A percentile compares a stretch with the other conserved stretches of the same genome.
These are phyloP conservation scores for Anniella stebbinsi DNA, from an alignment of 2,797 vertebrate genomes.

Conservation along the genomic window DNA sequence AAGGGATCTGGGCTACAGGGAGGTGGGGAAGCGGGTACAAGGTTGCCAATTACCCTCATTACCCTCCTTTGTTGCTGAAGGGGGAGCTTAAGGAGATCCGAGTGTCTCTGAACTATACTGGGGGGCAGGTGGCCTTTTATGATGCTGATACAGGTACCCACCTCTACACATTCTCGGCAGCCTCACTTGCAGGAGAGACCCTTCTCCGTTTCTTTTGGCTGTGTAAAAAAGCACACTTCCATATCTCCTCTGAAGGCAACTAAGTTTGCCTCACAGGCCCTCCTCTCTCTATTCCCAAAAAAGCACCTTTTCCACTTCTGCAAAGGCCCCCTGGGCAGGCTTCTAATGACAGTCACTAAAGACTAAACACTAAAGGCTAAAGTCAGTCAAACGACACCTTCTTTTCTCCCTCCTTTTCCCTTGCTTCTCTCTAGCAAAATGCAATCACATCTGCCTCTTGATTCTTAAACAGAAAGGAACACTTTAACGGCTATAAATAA, in stretches of 20 bases:
- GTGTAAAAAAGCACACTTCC: not conserved
- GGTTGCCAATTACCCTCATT: not conserved
- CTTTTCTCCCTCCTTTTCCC: no score
- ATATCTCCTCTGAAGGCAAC: not conserved
- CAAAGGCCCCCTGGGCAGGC: no score
- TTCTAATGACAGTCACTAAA: no score
- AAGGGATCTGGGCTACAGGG: not conserved
- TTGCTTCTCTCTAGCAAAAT: no score
- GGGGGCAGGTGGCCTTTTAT: not conserved
- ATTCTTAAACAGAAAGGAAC: no score
- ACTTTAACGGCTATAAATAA: no score
- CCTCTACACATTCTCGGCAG: not conserved
- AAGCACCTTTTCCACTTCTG: no score
- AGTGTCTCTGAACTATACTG: not conserved
- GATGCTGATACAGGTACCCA: not conserved
- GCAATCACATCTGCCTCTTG: no score
- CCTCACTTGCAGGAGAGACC: not conserved
- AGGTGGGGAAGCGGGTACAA: not conserved
- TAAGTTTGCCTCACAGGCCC: not conserved
- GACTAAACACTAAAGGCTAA: no score
- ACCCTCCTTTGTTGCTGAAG: not conserved
- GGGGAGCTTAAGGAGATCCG: not conserved
- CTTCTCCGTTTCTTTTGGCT: not conserved
- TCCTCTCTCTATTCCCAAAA: not conserved
- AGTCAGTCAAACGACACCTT: no score